Evolutionary conservation across 2,797 vertebrate species (phyloP).

Genomic region (Ceyx erithaca): DNA sequence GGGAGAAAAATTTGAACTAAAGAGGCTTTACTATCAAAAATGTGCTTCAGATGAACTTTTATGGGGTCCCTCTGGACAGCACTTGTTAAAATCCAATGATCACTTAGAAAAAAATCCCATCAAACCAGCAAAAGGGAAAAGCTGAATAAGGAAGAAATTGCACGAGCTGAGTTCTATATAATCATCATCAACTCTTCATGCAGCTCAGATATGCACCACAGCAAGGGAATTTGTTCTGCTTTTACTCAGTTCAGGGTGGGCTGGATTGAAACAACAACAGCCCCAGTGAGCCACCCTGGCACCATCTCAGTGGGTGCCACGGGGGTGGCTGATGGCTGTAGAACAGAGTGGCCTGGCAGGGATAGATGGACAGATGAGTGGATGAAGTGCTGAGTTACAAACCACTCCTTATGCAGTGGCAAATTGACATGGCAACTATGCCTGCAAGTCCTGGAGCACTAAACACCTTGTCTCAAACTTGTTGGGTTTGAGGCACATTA

Average conservation of each 20-base stretch:
- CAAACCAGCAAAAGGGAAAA: neutral
- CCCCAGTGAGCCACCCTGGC: too few species aligned
- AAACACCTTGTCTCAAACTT: neutral
- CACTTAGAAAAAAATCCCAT: neutral
- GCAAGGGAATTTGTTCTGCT: neutral
- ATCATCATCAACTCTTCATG: neutral
- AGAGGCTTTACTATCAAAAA: slow-evolving; percentile 8
- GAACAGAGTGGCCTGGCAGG: neutral
- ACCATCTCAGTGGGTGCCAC: neutral
- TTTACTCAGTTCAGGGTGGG: neutral
- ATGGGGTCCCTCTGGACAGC: neutral
- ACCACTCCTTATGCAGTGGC: fast-evolving
- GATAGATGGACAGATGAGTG: neutral
- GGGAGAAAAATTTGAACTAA: neutral
- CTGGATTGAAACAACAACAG: neutral
- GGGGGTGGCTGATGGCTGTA: neutral
- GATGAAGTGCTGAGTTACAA: neutral
- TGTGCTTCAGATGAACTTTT: neutral
- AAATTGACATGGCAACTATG: neutral
- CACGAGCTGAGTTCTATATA: neutral
- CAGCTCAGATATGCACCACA: neutral
- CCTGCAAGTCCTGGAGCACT: neutral
- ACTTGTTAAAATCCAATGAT: slow-evolving; percentile 3
- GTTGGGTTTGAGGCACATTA: neutral
- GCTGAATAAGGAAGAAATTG: neutral